A percentile compares a stretch with the other conserved stretches of the same genome.
These are phyloP conservation scores for Rhodeus uyekii DNA, from an alignment of 2,797 vertebrate genomes.

Conservation along the genomic window DNA sequence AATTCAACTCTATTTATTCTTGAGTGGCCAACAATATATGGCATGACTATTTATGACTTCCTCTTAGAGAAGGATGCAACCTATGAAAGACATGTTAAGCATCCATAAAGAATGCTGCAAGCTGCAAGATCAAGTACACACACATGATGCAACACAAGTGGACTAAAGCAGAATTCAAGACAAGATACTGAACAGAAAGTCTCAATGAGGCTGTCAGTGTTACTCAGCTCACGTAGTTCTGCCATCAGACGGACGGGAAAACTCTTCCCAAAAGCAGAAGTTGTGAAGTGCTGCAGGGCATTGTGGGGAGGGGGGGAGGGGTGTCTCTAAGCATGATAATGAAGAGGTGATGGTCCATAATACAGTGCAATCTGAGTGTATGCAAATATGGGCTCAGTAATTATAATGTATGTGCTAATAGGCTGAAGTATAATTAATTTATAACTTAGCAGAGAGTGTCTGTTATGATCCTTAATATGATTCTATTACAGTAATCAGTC, in stretches of 20 bases:
- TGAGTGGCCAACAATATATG: not conserved
- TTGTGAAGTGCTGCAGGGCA: conserved; percentile 52
- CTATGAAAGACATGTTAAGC: not conserved
- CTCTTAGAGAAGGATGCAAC: not conserved
- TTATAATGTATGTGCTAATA: conserved; percentile 87
- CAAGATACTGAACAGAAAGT: not conserved
- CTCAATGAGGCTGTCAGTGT: not conserved
- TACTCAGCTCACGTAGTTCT: conserved; percentile 32
- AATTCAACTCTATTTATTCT: not conserved
- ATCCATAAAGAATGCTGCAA: conserved; percentile 13
- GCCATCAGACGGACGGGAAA: conserved; percentile 21
- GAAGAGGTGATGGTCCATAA: conserved; percentile 66
- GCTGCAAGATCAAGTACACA: not conserved
- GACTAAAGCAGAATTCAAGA: conserved; percentile 2
- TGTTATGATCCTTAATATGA: conserved; percentile 85
- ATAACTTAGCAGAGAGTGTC: conserved; percentile 85
- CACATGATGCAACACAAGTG: not conserved
- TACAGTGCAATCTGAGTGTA: conserved; percentile 73
- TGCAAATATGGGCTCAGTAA: conserved; percentile 82
- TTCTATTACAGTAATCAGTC: conserved; percentile 86
- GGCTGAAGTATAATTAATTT: conserved; percentile 82
- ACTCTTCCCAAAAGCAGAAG: conserved; percentile 49
- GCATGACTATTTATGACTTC: not conserved
- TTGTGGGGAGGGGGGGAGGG: conserved; percentile 24
- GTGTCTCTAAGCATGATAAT: conserved; percentile 66